These are phyloP conservation scores for Palythoa heliodiscus DNA, from an alignment of 92 coral and sea anemone genomes.

Conservation along the genomic window DNA sequence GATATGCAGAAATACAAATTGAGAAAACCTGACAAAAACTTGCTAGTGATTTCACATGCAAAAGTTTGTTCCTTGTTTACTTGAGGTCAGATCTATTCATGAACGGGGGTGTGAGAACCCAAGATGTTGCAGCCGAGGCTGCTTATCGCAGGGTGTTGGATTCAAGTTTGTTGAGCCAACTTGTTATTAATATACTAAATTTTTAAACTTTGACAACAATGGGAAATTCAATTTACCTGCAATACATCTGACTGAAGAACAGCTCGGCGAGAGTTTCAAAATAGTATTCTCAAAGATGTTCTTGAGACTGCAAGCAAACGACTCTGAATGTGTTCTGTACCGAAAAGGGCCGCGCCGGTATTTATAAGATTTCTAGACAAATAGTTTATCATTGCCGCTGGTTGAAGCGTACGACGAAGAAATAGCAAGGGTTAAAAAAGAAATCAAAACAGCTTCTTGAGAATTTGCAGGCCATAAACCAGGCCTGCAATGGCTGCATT, in stretches of 20 bases:
- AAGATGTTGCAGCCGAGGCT: constrained; percentile 6
- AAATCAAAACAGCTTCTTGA: constrained; percentile 13
- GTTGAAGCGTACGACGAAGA: constrained; percentile 18
- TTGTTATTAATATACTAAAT: constrained; percentile 6
- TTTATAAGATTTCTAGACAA: neutral
- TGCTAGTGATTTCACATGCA: too few relatives aligned
- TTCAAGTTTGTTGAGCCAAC: neutral
- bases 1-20: too few relatives aligned
- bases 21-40: too few relatives aligned
- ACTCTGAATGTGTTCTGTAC: neutral
- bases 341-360: constrained; percentile 2
- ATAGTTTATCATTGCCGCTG: constrained; percentile 16
- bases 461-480: constrained; percentile 19
- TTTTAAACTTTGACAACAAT: constrained; percentile 8
- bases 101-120: constrained; percentile 8
- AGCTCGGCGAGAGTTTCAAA: neutral
- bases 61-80: too few relatives aligned
- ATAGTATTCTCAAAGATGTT: neutral
- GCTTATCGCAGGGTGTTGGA: neutral
- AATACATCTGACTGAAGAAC: neutral
- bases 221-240: neutral
- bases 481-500: constrained; percentile 27
- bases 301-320: neutral
- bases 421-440: constrained; percentile 11
- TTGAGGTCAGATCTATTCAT: too few relatives aligned